These are phyloP conservation scores for Aurelia aurita DNA, from an alignment of 30 jellyfish, hydroid and myxozoan genomes.

Conservation along the genomic window DNA sequence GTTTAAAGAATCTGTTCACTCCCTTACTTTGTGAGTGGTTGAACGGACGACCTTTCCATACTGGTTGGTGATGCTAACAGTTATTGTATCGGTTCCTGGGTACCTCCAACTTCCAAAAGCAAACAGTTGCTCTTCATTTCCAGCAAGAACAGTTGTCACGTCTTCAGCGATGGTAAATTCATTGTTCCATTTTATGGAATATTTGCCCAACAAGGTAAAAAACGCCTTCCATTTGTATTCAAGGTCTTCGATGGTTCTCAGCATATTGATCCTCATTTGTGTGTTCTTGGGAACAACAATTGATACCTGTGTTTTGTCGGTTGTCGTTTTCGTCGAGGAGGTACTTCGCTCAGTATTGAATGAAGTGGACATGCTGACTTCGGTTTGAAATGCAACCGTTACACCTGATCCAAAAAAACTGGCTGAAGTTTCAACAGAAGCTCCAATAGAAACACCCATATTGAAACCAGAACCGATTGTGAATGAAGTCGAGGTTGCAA, in stretches of 20 bases:
- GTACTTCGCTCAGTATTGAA: neutral
- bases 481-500: slow-evolving; percentile 4
- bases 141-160: slow-evolving; percentile 25
- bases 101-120: slow-evolving; percentile 19
- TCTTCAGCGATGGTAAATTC: neutral
- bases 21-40: too few relatives aligned
- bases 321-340: neutral
- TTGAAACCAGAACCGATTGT: slow-evolving; percentile 12
- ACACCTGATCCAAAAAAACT: neutral
- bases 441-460: neutral
- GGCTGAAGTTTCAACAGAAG: neutral
- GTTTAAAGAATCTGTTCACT: too few relatives aligned
- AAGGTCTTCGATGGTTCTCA: neutral
- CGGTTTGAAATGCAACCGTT: neutral
- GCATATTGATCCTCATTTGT: neutral
- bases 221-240: slow-evolving; percentile 21
- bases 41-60: neutral
- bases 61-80: neutral
- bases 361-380: neutral
- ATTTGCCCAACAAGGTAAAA: neutral
- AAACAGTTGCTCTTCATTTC: neutral
- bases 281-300: slow-evolving; percentile 2
- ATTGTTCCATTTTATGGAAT: neutral
- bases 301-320: neutral
- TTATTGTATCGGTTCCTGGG: slow-evolving; percentile 8